Conservation (phyloP, 2,797 vertebrate species). For the Sciurus carolinensis region DNA sequence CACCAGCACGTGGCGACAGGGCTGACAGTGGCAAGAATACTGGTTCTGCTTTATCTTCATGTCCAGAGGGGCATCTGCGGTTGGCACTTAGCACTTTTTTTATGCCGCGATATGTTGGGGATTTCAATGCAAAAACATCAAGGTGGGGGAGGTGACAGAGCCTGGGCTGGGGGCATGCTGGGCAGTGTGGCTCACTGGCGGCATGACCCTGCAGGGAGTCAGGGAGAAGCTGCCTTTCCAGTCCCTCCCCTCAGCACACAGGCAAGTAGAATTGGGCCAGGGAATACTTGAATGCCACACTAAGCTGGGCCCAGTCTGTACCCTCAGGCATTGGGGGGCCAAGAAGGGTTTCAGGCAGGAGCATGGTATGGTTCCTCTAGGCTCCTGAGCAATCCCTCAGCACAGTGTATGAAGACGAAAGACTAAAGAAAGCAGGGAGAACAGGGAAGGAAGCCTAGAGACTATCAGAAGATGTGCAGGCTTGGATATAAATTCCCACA, state of each 20-base stretch:
- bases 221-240: neutral
- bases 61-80: neutral
- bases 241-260: neutral
- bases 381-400: neutral
- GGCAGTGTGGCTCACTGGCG: neutral
- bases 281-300: neutral
- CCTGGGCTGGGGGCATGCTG: neutral
- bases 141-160: neutral
- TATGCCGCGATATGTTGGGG: accelerated
- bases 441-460: neutral
- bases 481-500: neutral
- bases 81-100: neutral
- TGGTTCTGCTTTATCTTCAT: neutral
- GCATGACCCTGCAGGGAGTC: neutral
- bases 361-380: neutral
- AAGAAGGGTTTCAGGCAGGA: neutral
- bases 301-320: neutral
- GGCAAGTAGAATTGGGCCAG: neutral
- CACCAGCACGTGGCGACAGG: accelerated
- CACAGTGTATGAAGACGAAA: neutral
- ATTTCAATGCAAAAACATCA: neutral
- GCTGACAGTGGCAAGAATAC: neutral
- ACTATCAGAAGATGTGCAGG: neutral
- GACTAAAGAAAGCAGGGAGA: neutral
- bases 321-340: neutral